These are phyloP conservation scores for Drosophila albomicans DNA, from an alignment of 1,140 invertebrate genomes.

Conservation along the genomic window DNA sequence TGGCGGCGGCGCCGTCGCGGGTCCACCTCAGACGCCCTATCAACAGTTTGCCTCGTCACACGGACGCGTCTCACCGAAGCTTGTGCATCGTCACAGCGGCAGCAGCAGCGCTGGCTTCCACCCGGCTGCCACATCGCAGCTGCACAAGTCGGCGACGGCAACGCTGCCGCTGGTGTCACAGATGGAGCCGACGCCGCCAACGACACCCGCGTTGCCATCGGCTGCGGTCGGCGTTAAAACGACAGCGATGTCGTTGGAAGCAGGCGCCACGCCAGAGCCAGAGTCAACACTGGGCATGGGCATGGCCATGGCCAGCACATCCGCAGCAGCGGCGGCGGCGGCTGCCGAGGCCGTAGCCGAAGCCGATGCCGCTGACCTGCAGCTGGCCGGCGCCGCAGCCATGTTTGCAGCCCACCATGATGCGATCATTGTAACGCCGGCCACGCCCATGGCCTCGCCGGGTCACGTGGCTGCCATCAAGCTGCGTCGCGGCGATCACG, in stretches of 20 bases:
- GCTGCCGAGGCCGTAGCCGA: conserved; percentile 40
- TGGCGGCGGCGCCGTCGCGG: not conserved
- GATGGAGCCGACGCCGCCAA: conserved; percentile 72
- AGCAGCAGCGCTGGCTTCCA: conserved; percentile 67
- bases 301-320: conserved; percentile 59
- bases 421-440: conserved; percentile 84
- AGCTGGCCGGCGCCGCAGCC: conserved; percentile 59
- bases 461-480: conserved; percentile 66
- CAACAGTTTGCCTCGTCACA: conserved; percentile 73
- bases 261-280: conserved; percentile 51
- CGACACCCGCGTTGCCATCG: conserved; percentile 66
- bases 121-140: conserved; percentile 48
- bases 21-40: conserved; percentile 61
- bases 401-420: conserved; percentile 75
- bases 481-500: conserved; percentile 52
- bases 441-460: conserved; percentile 84
- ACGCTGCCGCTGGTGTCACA: conserved; percentile 80
- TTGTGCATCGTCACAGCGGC: conserved; percentile 80
- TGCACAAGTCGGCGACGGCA: conserved; percentile 84
- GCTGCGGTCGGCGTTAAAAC: conserved; percentile 76
- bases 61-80: conserved; percentile 79
- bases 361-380: conserved; percentile 27
- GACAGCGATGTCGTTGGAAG: conserved; percentile 64
- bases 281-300: conserved; percentile 14
- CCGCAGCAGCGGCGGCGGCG: conserved; percentile 59